Evolutionary conservation across 1,140 invertebrate species (phyloP).

Genomic region (Plectus sambesii): DNA sequence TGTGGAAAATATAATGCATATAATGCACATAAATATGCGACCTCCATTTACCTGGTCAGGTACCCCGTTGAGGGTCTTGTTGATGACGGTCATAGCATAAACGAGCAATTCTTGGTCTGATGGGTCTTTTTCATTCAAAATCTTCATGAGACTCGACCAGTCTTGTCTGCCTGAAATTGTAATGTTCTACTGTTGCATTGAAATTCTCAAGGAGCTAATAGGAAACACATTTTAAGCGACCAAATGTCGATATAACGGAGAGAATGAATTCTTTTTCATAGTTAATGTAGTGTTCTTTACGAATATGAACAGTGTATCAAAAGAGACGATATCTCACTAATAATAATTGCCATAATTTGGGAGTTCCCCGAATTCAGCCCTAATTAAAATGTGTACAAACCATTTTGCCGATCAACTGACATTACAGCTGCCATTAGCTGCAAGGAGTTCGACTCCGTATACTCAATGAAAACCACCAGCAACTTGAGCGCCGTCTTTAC

Average conservation of each 20-base stretch:
- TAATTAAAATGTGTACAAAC: no score
- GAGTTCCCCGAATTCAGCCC: no score
- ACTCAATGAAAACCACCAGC: conserved; percentile 93
- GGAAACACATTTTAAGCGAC: no score
- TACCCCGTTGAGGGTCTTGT: conserved; percentile 86
- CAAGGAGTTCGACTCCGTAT: conserved; percentile 83
- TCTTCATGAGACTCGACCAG: conserved; percentile 74
- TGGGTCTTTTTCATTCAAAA: conserved; percentile 83
- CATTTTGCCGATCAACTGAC: conserved; percentile 66
- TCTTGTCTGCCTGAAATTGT: conserved; percentile 51
- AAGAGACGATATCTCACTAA: no score
- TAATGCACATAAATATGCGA: neutral
- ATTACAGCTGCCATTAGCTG: conserved; percentile 75
- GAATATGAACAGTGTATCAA: no score
- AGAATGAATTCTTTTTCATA: no score
- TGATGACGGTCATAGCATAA: conserved; percentile 88
- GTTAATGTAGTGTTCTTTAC: no score
- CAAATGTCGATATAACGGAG: no score
- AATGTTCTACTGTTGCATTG: no score
- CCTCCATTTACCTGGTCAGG: conserved; percentile 56
- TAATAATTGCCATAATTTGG: no score
- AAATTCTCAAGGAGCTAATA: no score
- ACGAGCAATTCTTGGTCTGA: conserved; percentile 88
- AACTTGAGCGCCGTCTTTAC: conserved; percentile 95
- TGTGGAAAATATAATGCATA: conserved; percentile 7